Evolutionary conservation across 2,888 invertebrate species (phyloP), one percentile per base, ranked within the genome.

Genomic region (Adineta ricciae): DNA sequence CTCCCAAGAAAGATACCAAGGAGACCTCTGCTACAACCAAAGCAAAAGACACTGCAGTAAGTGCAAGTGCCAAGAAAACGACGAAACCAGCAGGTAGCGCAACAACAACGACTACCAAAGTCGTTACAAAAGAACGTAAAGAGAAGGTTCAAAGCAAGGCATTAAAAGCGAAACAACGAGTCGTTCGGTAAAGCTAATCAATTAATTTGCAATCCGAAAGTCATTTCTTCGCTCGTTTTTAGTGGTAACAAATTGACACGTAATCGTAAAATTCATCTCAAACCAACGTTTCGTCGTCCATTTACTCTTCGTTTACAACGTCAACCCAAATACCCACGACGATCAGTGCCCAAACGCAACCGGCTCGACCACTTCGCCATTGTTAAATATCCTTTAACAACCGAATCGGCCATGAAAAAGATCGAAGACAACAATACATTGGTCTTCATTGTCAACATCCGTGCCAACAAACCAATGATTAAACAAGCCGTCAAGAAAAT

Each of bases 321-420:
- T n/a, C 41, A 21, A 49, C 85, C 85, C 41, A 73, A 83, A 78
- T 85, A 85, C 54, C 85, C 83, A 50, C 73, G 85, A 72, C 83
- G 83, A 84, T 83, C 83, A 46, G 84, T 84, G 7, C 85, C 85
- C 54, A 64, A 82, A 64, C 38, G 85, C 46, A 85, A 85, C 73
- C 83, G 85, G 56, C 83, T 98, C 94, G 98, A 98, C 92, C 95
- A 97, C 84, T 98, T 94, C 92, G 95, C 96, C 90, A 96, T 98
- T 91, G 96, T 99, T 89, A 97, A 98, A 92, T 97, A 94, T 91
- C 99, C 99, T 49, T 92, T 99, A 91, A 99, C 99, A 84, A 99
- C 98, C 90, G 99, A 99, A 93, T 97, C 98, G 19, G 98, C 99
- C 84, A 99, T 99, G 99, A 99, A 99, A 92, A 99, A 99, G 91